A percentile compares a stretch with the other conserved stretches of the same genome.
These are phyloP conservation scores for Muraenolepis orangiensis DNA, from an alignment of 2,797 vertebrate genomes.

Conservation along the genomic window DNA sequence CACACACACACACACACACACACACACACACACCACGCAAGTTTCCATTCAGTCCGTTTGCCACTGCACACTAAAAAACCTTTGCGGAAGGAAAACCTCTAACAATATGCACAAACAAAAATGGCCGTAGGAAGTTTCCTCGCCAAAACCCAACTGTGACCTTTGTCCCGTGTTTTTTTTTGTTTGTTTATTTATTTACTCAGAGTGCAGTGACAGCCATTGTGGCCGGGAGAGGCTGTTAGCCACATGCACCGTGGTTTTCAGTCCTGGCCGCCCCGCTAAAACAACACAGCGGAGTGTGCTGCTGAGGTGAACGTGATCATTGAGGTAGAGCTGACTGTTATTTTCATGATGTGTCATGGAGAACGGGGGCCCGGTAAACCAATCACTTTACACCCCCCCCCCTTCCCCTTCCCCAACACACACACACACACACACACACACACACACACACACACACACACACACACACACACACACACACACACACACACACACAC, in stretches of 20 bases:
- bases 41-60: constrained; percentile 55
- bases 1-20: too few relatives aligned
- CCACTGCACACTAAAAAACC: constrained; percentile 40
- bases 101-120: constrained; percentile 43
- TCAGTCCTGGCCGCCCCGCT: constrained; percentile 73
- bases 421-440: constrained; percentile 23
- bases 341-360: constrained; percentile 81
- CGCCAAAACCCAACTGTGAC: constrained; percentile 67
- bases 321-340: constrained; percentile 73
- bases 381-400: constrained; percentile 73
- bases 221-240: constrained; percentile 66
- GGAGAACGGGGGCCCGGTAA: constrained; percentile 66
- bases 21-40: constrained; percentile 1
- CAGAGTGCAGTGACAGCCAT: constrained; percentile 68
- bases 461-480: background rate
- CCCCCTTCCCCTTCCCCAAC: constrained; percentile 14
- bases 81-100: constrained; percentile 32
- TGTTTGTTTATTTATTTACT: constrained; percentile 76
- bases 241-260: constrained; percentile 62
- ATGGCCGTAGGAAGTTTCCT: constrained; percentile 39
- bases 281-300: constrained; percentile 76
- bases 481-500: constrained; percentile 1
- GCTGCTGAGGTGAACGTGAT: constrained; percentile 78
- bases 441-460: constrained; percentile 18
- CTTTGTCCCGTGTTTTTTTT: constrained; percentile 72